Evolutionary conservation across 2,113 vertebrate genomes (phyloP).

Genomic region (Alosa alosa): DNA sequence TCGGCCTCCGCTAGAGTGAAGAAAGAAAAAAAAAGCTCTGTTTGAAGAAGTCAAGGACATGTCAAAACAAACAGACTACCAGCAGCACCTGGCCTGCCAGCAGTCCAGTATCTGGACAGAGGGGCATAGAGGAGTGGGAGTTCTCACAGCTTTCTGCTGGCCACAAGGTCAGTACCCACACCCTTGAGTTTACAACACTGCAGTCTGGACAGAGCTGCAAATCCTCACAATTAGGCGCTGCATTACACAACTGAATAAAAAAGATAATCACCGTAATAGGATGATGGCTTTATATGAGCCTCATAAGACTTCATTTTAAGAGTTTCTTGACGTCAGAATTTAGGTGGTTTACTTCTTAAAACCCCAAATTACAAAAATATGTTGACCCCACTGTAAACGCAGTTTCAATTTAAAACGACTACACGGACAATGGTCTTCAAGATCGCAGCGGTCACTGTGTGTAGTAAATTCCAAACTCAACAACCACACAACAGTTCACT

Average conservation of each 20-base stretch:
- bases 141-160: constrained; percentile 7
- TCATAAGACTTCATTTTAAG: background rate
- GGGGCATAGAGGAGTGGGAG: background rate
- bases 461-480: background rate
- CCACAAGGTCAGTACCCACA: background rate
- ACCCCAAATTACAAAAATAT: background rate
- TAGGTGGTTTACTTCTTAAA: background rate
- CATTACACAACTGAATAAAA: background rate
- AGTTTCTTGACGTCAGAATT: background rate
- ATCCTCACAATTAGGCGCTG: background rate
- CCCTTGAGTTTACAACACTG: background rate
- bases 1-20: background rate
- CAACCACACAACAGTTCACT: background rate
- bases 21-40: constrained; percentile 27
- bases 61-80: constrained; percentile 65
- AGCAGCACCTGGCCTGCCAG: constrained; percentile 43
- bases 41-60: constrained; percentile 66
- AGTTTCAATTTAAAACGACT: background rate
- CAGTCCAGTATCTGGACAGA: constrained; percentile 18
- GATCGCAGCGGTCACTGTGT: background rate
- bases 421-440: background rate
- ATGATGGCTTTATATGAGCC: background rate
- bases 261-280: constrained; percentile 1
- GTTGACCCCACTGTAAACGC: background rate
- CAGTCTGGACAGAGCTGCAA: background rate